These are phyloP conservation scores for Apodemus agrarius DNA, from an alignment of 2,797 vertebrate species.

Conservation along the genomic window DNA sequence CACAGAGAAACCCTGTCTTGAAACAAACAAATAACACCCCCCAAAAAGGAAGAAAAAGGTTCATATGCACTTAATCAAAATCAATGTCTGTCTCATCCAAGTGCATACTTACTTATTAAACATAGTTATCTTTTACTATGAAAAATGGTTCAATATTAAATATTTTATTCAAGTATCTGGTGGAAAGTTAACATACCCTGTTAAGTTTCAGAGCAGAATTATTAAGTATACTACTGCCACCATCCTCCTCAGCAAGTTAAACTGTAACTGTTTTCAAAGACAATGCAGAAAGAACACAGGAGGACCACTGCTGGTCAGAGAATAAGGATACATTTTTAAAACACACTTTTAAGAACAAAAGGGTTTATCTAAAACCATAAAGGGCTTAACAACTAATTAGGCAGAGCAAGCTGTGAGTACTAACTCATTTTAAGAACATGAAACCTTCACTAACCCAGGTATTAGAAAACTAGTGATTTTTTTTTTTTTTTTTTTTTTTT, in stretches of 20 bases:
- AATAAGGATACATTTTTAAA: slow-evolving; percentile 5
- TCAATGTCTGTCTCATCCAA: background rate
- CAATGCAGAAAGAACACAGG: background rate
- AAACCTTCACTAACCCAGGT: background rate
- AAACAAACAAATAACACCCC: background rate
- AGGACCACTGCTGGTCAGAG: background rate
- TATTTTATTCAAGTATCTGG: background rate
- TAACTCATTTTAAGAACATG: slow-evolving; percentile 21
- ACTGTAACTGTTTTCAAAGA: slow-evolving; percentile 20
- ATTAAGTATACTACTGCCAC: background rate
- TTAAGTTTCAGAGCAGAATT: background rate
- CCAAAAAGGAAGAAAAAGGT: background rate
- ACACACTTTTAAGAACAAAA: background rate
- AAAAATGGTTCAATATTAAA: slow-evolving; percentile 17
- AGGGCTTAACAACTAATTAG: slow-evolving; percentile 17
- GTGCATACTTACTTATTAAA: background rate
- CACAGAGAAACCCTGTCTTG: background rate
- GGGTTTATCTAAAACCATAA: background rate
- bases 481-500: too few species aligned
- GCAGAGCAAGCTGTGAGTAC: background rate
- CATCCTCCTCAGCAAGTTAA: background rate
- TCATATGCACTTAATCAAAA: background rate
- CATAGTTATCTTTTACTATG: background rate
- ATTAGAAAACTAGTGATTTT: slow-evolving; percentile 40
- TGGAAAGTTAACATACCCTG: background rate